Evolutionary conservation across 2,113 vertebrate species (phyloP), one percentile per base, ranked within the genome.

Genomic region (Atrichornis clamosus): DNA sequence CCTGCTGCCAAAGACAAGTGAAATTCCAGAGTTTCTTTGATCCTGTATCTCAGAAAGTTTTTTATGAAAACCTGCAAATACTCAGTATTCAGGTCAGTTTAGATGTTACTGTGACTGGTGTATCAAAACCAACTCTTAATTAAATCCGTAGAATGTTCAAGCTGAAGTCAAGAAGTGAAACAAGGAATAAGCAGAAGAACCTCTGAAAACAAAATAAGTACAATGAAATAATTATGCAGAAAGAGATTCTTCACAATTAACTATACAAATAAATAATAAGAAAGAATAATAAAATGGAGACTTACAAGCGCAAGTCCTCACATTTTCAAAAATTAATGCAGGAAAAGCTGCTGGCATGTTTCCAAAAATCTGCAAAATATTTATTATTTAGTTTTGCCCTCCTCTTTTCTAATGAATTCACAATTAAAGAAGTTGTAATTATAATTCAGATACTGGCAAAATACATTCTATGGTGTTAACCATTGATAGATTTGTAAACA

Each of bases 401-500:
- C 62, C 73, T 93, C 63, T 96, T 97, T 97, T 96, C 92, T 96
- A 97, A 98, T 97, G 97, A 97, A 98, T 98, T 98, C 96, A 97
- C 97, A 98, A 97, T 98, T 97, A 97, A 96, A 97, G 88, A 73
- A 96, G 95, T 94, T 97, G 94, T 85, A 98, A 98, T 98, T 98
- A 97, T 98, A 97, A 98, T 97, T 97, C 96, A 97, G 92, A 98
- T 95, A 97, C 68, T 37, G 91, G 96, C 84, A 97, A 97, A 97
- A 97, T 96, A 84, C 82, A 97, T 97, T 97, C 90, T 81, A 41
- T 96, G 95, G 96, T 95, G 96, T 97, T 98, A 98, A 97, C 97
- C 96, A 98, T 97, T 97, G 98, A 98, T 98, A 98, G 98, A 98
- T 98, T 98, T 98, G 97, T 98, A 98, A 98, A 98, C 98, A 98